Conservation (phyloP, 2,113 vertebrate species). For the Dasyprocta punctata region DNA sequence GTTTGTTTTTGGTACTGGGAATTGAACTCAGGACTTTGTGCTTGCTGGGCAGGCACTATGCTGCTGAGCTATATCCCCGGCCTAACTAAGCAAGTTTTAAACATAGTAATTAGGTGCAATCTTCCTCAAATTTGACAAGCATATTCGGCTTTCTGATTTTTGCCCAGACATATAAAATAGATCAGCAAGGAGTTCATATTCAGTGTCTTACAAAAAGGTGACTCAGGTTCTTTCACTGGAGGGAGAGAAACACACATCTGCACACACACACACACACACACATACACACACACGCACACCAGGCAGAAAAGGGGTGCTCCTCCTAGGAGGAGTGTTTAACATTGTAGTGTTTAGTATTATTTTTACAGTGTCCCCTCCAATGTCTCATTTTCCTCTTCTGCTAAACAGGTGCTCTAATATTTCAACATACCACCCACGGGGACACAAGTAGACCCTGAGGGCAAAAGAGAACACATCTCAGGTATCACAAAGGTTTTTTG, state of each 20-base stretch:
- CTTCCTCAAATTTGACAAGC: not conserved
- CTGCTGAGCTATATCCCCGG: too few species aligned
- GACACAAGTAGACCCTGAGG: not conserved
- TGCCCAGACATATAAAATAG: not conserved
- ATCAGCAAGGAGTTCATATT: not conserved
- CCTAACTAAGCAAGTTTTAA: too few species aligned
- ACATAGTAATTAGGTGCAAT: not conserved
- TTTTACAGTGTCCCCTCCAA: not conserved
- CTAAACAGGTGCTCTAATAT: not conserved
- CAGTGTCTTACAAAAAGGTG: not conserved
- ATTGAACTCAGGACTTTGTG: too few species aligned
- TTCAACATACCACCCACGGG: not conserved
- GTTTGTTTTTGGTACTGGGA: too few species aligned
- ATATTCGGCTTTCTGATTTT: not conserved
- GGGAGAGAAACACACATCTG: not conserved
- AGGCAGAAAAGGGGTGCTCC: not conserved
- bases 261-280: not conserved
- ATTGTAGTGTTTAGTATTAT: not conserved
- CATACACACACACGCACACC: not conserved
- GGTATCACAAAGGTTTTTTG: not conserved
- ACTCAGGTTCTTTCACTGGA: not conserved
- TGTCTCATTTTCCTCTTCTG: not conserved
- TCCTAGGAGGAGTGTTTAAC: not conserved
- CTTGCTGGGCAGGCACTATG: too few species aligned
- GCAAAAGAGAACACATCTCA: not conserved